Evolutionary conservation across 53 echinoderm and acorn worm genomes (phyloP), one percentile per base, ranked within the genome.

Genomic region (Paracentrotus lividus): DNA sequence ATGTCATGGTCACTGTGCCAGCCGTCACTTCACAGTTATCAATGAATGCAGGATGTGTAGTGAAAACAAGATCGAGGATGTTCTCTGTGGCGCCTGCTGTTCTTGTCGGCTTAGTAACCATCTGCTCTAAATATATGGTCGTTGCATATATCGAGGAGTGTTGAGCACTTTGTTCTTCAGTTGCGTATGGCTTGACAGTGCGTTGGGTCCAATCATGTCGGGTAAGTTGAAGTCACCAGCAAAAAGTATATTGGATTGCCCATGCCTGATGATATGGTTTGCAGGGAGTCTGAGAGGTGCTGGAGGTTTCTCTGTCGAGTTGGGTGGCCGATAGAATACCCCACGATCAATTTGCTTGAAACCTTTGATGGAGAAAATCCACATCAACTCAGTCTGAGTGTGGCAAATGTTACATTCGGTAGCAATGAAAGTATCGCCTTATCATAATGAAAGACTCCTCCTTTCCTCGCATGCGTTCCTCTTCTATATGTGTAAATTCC

Each of bases 21-120:
- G 72, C 72, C 2, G 72, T 72, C 12, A 72, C 72, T 38, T 72
- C 18, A 26, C 72, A 72, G 38, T 38, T 6, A 14, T 36, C 38
- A 38, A 72, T 72, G 72, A 72, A 72, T 36, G 36, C 13, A 3
- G 72, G 72, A 40, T 72, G 72, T 3, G 38, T 72, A 10, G 72
- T 72, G 38, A 77, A 24, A 43, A 77, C 77, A 8, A 77, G 32
- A 77, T 91, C 91, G 59, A 94, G 53, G 8, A 85, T 94, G 40
- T 64, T 92, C 78, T 85, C 33, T 20, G 95, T 92, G 43, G 49
- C 40, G 55, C 93, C 93, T 24, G 58, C 66, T 42, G 69, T 92
- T 86, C 93, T 95, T n/a, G 93, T 93, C 42, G 95, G 93, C 77
- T 88, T 43, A 42, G n/a, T n/a, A 20, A 94, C 94, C 88, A 88